Evolutionary conservation across 2,797 vertebrate species (phyloP).

Genomic region (Numenius phaeopus): DNA sequence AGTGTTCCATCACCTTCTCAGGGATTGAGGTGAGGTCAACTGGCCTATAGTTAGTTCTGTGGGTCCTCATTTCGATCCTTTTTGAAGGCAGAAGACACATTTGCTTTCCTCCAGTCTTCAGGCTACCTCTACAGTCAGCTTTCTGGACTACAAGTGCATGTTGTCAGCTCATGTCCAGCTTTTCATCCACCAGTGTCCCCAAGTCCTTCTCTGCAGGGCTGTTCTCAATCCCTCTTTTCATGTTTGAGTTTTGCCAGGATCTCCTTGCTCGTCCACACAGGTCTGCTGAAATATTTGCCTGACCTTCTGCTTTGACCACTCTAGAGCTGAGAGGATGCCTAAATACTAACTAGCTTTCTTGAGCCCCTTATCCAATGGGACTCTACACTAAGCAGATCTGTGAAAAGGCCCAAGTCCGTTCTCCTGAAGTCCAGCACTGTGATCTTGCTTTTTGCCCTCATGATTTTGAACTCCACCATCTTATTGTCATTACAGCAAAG

Average conservation of each 20-base stretch:
- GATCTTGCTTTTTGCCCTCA: neutral
- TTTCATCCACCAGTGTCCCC: neutral
- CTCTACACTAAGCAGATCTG: neutral
- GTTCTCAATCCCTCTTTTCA: neutral
- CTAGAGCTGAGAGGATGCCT: neutral
- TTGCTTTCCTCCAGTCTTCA: neutral
- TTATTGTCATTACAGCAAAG: neutral
- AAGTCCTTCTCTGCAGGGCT: neutral
- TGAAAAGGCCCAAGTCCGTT: neutral
- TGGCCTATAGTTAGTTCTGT: neutral
- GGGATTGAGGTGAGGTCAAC: neutral
- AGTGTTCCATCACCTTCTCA: neutral
- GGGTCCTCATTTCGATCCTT: neutral
- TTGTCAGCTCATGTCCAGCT: neutral
- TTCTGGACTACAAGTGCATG: neutral
- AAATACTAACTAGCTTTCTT: neutral
- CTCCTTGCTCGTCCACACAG: neutral
- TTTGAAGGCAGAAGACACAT: rapidly evolving
- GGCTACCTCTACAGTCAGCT: neutral
- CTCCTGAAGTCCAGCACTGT: neutral
- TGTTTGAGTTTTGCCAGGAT: neutral
- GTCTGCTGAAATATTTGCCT: neutral
- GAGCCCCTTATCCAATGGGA: neutral
- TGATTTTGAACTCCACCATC: neutral
- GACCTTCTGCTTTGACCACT: neutral